Base-by-base conservation (phyloP, 2,113 vertebrate species). In the Vombatus ursinus region DNA sequence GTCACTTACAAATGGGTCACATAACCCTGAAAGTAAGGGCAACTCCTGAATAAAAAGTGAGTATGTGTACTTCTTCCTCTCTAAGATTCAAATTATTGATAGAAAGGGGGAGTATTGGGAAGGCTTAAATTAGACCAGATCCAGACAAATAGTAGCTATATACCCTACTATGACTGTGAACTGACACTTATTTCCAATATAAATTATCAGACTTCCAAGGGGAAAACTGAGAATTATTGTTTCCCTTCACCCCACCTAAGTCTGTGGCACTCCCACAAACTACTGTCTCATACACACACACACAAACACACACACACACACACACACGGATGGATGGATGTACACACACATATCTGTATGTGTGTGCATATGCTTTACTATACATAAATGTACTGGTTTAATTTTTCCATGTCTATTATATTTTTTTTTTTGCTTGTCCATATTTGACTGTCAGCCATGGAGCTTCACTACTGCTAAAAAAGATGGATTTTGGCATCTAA, bases 171-270 rank as follows among this genome's bases (percentile, higher is more conserved):
- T 19, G 92, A 90, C 26, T 19, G 77, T 24, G 44, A 77, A 50
- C 49, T 93, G 10, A 49, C 90, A 51, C 8, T 52, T 93, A 95
- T 44, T 95, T 93, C 77, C 50, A 54, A 3, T 12, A 90, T 50
- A 84, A 94, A 48, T 68, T 93, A 96, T 52, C 91, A 50, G 92
- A 94, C 90, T n/a, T 92, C 22, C 53, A 84, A 94, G 48, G 52
- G 47, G 92, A 92, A 96, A 92, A 93, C 16, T 96, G 94, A 96
- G 95, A 54, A 68, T 50, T 92, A 37, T 90, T 89, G 91, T 50
- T 52, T 54, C 9, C 52, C 25, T 8, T 1, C 49, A 50, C 50
- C 91, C 24, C 16, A 93, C 92, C 28, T 96, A 26, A 93, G 12
- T 50, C 3, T 93, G 94, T 94, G 68, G 91, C 92, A 94, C 5